Evolutionary conservation across 2,888 invertebrate species (phyloP).

Genomic region (Thereva nobilitata): DNA sequence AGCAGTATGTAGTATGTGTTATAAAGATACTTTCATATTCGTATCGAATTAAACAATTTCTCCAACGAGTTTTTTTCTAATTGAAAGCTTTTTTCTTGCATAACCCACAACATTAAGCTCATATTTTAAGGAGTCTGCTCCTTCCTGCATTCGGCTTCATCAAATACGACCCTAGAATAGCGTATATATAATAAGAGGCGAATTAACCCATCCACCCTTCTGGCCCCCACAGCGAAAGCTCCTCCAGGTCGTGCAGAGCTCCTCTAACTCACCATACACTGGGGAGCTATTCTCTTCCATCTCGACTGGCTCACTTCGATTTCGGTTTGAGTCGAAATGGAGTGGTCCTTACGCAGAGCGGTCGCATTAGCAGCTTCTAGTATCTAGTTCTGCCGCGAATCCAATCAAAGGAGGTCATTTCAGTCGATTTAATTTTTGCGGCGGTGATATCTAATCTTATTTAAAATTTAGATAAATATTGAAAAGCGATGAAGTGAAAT

Average conservation of each 20-base stretch:
- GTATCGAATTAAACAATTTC: no score
- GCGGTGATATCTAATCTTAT: slow-evolving; percentile 18
- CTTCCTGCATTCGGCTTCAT: no score
- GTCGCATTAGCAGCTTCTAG: slow-evolving; percentile 40
- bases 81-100: no score
- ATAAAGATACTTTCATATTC: no score
- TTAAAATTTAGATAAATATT: slow-evolving; percentile 7
- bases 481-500: not conserved
- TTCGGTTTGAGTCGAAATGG: slow-evolving; percentile 2
- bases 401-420: slow-evolving; percentile 55
- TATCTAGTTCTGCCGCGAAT: slow-evolving; percentile 54
- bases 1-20: no score
- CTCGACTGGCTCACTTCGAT: not conserved
- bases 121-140: no score
- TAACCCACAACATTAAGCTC: no score
- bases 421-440: slow-evolving; percentile 33
- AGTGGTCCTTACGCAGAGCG: slow-evolving; percentile 36
- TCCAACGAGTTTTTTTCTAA: no score
- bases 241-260: not conserved
- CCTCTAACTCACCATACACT: slow-evolving; percentile 13
- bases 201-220: not conserved
- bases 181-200: no score
- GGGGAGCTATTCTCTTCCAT: slow-evolving; percentile 13
- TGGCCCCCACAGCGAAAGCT: slow-evolving; percentile 24
- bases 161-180: no score